Evolutionary conservation across 2,797 vertebrate species (phyloP), one percentile per base, ranked within the genome.

Genomic region (Syncerus caffer): DNA sequence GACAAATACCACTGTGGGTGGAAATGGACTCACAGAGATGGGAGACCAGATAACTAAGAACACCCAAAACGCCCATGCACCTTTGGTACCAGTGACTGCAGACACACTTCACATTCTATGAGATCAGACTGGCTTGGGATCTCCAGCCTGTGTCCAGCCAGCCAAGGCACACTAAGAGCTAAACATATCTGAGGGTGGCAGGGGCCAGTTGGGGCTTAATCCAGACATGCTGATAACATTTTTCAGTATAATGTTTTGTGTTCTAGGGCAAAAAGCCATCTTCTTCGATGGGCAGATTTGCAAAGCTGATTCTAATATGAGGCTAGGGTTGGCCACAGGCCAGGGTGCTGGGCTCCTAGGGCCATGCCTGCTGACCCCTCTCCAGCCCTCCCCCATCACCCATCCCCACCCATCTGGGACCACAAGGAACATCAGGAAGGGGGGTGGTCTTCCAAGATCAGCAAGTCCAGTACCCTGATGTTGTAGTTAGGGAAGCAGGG

Each of bases 1-100:
- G 58, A 89, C 82, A 88, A 45, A 11, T 3, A 1, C 42, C 16
- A 9, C 60, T 21, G 45, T 21, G 42, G 92, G 92, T 16, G 19
- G 80, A 42, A 42, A 76, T 71, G 76, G 38, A 17, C 27, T 0
- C 17, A 1, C 51, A 27, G 38, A 38, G 67, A n/a, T 4, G 5
- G 31, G 50, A 58, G 82, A 19, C 15, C 64, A 50, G 45, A 58
- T 11, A 16, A 6, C 53, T n/a, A 21, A 50, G 15, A 60, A 53
- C 19, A 16, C 7, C 17, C 0, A 25, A 25, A 38, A 7, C 13
- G 10, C 1, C 3, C 13, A 1, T 15, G 27, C 0, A 0, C 19
- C 3, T 74, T 7, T 58, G 23, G 42, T 3, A 4, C 27, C 27
- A 1, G 27, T 4, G 31, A 45, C 23, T 64, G 51, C 34, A 67